A percentile compares a stretch with the other conserved stretches of the same genome.
Conservation (phyloP, 2,888 invertebrate genomes). For the Camponotus fellah region DNA sequence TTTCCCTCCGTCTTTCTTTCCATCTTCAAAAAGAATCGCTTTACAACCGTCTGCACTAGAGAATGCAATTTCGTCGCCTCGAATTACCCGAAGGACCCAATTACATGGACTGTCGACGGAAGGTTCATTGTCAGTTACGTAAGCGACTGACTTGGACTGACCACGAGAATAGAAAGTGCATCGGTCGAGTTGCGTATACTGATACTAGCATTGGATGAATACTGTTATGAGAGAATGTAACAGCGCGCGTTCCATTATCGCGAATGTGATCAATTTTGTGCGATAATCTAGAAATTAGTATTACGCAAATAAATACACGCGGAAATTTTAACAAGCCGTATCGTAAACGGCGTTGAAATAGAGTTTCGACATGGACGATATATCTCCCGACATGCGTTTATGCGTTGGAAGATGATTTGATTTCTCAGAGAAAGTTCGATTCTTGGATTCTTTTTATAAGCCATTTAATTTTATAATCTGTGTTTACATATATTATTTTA, state of each 20-base stretch:
- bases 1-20: neutral
- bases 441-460: neutral
- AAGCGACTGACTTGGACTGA: constrained; percentile 64
- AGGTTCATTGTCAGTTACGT: constrained; percentile 85
- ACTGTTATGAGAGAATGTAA: neutral
- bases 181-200: constrained; percentile 56
- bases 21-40: neutral
- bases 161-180: constrained; percentile 77
- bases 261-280: constrained; percentile 40
- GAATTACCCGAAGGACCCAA: constrained; percentile 31
- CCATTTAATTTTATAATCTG: constrained; percentile 32
- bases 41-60: neutral
- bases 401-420: neutral
- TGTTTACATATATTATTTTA: neutral
- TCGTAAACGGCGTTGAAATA: neutral
- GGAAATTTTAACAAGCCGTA: constrained; percentile 9
- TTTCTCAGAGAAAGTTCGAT: constrained; percentile 23
- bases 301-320: constrained; percentile 8
- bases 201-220: constrained; percentile 16
- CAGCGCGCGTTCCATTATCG: constrained; percentile 10
- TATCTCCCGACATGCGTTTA: neutral
- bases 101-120: constrained; percentile 60
- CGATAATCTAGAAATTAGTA: constrained; percentile 22
- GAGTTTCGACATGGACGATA: neutral
- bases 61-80: constrained; percentile 4